Evolutionary conservation across 2,113 vertebrate species (phyloP), one percentile per base, ranked within the genome.

Genomic region (Entosphenus tridentatus): DNA sequence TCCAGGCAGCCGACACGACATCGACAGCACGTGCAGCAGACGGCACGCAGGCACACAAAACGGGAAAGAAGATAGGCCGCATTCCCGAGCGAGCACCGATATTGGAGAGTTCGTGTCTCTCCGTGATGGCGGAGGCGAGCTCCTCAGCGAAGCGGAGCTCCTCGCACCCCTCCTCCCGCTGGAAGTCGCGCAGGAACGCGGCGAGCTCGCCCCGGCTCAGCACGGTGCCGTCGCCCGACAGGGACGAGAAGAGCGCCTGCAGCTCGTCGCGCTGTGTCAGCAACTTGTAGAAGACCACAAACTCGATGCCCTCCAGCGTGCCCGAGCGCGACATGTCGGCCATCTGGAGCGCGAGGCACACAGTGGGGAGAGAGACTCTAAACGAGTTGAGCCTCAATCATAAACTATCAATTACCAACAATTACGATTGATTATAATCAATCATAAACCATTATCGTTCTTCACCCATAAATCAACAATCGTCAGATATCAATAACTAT

Each of bases 251-350:
- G 69, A 95, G 75, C 73, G 82, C 80, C 74, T 82, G 78, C 56
- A 97, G 80, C 12, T 97, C 91, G 3, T 81, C 77, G n/a, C 91
- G 82, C 72, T 89, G 80, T 0, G 86, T 96, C 70, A 97, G 79
- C 57, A 87, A 81, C 78, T 90, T 89, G 74, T 96, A 97, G 80
- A 96, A 97, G 57, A 83, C 74, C 68, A 95, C 86, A 57, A 97
- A 97, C 76, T 95, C 84, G 68, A 92, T 82, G 8, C 82, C 84
- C 73, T 88, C 88, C 76, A 97, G 77, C 0, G 84, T 82, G 13
- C 80, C 83, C 0, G 86, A 83, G 55, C 83, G 75, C 0, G 85
- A 89, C 59, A 79, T 81, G 77, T 97, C 87, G 0, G 92, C 86
- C 82, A 75, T 81, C 92, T 97, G 77, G 14, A 39, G 55, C 55